Evolutionary conservation across 2,113 vertebrate genomes (phyloP), one percentile per base, ranked within the genome.

Genomic region (Podilymbus podiceps): DNA sequence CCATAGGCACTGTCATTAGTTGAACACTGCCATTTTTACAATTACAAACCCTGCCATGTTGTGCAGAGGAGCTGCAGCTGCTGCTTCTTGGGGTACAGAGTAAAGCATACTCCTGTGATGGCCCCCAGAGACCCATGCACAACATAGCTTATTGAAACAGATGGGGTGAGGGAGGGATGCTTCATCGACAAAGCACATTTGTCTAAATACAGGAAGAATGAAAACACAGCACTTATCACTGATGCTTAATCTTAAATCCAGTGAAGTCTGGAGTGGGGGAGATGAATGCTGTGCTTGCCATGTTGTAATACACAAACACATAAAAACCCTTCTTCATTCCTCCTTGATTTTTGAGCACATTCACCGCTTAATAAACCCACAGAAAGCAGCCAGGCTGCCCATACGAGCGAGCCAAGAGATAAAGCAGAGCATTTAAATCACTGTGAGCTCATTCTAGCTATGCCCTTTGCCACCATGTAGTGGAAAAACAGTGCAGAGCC

Each of bases 171-270:
- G 28, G 69, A 84, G n/a, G 63, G 75, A 42, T 91, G 73, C 93
- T 92, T 83, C 90, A 90, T 89, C 4, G 3, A 79, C 93, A 94
- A 85, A 96, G 76, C 63, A 67, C 90, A 93, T 97, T 97, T 92
- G 50, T 94, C 88, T 89, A 97, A 94, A 95, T 85, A 73, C 66
- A 79, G 91, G 83, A 78, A 90, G 89, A 95, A 93, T 82, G 66
- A 88, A 96, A 94, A 88, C 73, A 87, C 47, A 89, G 69, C 69
- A 62, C 42, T 95, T 89, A 93, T 21, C 50, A 73, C 59, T 90
- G 59, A 69, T 60, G 42, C 73, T 91, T 87, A 82, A 82, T 93
- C 83, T 87, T 92, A 95, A 91, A 92, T 68, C 58, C 62, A 75
- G 73, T 58, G 79, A 92, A 81, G 62, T 89, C 42, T 92, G 88